A percentile compares a stretch with the other conserved stretches of the same genome.
These are phyloP conservation scores for Lacerta bilineata DNA, from an alignment of 2,797 vertebrate species.

Conservation along the genomic window DNA sequence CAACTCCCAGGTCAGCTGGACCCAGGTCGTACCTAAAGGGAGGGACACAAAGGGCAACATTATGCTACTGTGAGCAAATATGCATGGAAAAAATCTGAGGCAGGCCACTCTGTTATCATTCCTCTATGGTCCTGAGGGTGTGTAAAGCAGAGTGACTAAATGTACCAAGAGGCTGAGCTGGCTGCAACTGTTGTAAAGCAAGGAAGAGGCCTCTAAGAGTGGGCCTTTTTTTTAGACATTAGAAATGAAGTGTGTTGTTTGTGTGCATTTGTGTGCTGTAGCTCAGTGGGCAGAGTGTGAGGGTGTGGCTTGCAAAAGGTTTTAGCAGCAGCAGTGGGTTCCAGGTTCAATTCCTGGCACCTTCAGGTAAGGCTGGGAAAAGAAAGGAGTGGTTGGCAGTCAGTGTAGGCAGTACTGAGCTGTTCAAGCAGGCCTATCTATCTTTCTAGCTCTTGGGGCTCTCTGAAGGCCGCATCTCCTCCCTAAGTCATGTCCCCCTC, in stretches of 20 bases:
- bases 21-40: neutral
- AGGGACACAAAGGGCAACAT: neutral
- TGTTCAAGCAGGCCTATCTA: too few relatives aligned
- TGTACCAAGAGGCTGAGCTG: neutral
- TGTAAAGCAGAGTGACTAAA: neutral
- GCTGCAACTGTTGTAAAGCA: neutral
- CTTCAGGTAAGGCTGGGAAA: neutral
- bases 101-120: neutral
- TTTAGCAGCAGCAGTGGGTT: neutral
- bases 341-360: neutral
- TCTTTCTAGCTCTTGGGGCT: too few relatives aligned
- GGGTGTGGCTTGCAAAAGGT: neutral
- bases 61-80: neutral
- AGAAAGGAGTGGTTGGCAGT: neutral
- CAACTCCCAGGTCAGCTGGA: constrained; percentile 18
- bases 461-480: too few relatives aligned
- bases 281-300: neutral
- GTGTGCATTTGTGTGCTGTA: neutral
- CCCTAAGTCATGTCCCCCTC: too few relatives aligned
- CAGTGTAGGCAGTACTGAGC: neutral
- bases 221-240: neutral
- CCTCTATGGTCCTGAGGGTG: too few relatives aligned
- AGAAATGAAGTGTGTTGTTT: neutral
- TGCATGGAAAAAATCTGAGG: neutral
- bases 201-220: neutral